These are phyloP conservation scores for Labeo rohita DNA, from an alignment of 2,113 vertebrate species.

Conservation along the genomic window DNA sequence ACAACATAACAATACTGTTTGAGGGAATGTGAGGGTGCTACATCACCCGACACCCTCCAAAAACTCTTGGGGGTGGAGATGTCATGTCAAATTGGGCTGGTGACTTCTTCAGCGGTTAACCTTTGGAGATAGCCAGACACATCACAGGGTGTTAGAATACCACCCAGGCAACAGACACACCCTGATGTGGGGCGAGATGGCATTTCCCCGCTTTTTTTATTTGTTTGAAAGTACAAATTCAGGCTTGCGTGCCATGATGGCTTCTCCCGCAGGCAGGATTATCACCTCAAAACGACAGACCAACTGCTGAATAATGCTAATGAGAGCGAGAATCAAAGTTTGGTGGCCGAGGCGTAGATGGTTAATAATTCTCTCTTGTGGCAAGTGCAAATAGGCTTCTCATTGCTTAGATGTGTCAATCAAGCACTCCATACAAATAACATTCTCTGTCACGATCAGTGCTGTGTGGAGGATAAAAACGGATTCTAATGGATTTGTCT, in stretches of 20 bases:
- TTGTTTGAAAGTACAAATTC: conserved; percentile 1
- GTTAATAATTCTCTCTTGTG: conserved; percentile 74
- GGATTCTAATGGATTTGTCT: neutral
- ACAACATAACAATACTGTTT: neutral
- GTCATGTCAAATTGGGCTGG: conserved; percentile 60
- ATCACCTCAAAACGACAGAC: conserved; percentile 58
- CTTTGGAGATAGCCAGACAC: conserved; percentile 65
- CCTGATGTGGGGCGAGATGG: conserved; percentile 4
- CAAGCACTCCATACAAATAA: conserved; percentile 4
- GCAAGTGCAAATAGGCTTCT: conserved; percentile 30
- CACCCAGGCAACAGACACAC: conserved; percentile 1
- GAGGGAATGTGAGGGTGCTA: neutral
- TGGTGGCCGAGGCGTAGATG: conserved; percentile 53
- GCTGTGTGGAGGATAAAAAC: neutral
- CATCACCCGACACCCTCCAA: conserved; percentile 1
- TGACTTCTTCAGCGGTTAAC: conserved; percentile 62
- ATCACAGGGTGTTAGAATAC: conserved; percentile 35
- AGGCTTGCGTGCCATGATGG: conserved; percentile 59
- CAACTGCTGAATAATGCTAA: conserved; percentile 69
- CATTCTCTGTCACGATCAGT: neutral
- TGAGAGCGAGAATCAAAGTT: conserved; percentile 64
- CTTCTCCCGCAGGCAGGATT: conserved; percentile 58
- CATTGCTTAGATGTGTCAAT: conserved; percentile 25
- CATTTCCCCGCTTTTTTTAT: neutral
- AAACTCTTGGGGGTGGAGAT: conserved; percentile 39